These are phyloP conservation scores for Chinchilla lanigera DNA, from an alignment of 2,113 vertebrate species.

Conservation along the genomic window DNA sequence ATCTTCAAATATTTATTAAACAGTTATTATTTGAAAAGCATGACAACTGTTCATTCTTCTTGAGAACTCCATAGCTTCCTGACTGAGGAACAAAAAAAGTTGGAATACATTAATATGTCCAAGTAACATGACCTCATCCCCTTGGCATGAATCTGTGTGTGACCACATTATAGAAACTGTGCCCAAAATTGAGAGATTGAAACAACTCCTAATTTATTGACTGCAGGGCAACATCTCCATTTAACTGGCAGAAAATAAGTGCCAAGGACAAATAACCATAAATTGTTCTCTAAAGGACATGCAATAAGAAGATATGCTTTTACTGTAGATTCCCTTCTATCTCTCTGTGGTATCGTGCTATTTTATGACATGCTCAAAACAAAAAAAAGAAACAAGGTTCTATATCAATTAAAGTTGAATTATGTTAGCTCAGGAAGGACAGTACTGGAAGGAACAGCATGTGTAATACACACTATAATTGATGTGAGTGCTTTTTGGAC, in stretches of 20 bases:
- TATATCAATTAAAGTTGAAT: neutral
- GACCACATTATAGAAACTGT: slow-evolving; percentile 25
- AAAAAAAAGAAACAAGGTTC: neutral
- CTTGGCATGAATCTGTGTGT: slow-evolving; percentile 47
- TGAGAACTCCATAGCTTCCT: neutral
- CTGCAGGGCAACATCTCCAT: neutral
- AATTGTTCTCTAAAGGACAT: neutral
- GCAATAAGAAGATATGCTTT: neutral
- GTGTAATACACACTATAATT: neutral
- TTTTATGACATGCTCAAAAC: neutral
- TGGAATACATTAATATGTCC: slow-evolving; percentile 26
- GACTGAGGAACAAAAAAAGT: neutral
- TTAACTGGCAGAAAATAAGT: neutral
- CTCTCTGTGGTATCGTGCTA: neutral
- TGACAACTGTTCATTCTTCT: neutral
- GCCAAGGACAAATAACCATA: neutral
- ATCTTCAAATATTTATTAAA: neutral
- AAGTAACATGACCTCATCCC: slow-evolving; percentile 59
- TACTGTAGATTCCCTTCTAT: neutral
- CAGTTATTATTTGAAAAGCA: neutral
- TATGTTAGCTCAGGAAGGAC: neutral
- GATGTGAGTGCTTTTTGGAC: neutral
- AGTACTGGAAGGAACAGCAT: neutral
- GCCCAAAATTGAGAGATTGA: neutral
- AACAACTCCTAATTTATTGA: slow-evolving; percentile 54